A percentile compares a stretch with the other conserved stretches of the same genome.
Evolutionary conservation across 2,797 vertebrate species (phyloP).

Genomic region (Erethizon dorsatum): DNA sequence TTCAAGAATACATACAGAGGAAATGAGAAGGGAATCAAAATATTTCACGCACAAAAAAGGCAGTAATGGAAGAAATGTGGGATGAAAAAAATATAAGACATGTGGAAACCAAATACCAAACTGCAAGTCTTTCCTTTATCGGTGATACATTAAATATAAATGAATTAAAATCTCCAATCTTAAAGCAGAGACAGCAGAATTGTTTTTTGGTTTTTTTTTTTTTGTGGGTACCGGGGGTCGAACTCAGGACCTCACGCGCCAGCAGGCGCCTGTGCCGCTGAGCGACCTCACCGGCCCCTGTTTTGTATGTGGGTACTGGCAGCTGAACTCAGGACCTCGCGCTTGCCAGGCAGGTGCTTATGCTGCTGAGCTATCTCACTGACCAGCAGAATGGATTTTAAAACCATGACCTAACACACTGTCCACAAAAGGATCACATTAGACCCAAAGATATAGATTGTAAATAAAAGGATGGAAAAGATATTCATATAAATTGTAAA

Average conservation of each 20-base stretch:
- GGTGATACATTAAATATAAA: slow-evolving; percentile 49
- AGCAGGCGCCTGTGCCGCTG: too few relatives aligned
- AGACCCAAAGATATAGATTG: slow-evolving; percentile 32
- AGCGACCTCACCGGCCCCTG: too few relatives aligned
- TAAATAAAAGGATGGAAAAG: slow-evolving; percentile 18
- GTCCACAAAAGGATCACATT: not conserved
- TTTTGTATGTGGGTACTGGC: too few relatives aligned
- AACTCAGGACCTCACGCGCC: too few relatives aligned
- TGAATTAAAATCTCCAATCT: slow-evolving; percentile 29
- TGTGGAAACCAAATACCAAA: slow-evolving; percentile 46
- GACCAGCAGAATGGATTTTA: not conserved
- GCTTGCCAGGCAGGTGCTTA: too few relatives aligned
- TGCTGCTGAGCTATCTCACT: too few relatives aligned
- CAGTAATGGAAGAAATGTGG: not conserved
- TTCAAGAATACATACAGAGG: slow-evolving; percentile 35
- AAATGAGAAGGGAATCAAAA: slow-evolving; percentile 50
- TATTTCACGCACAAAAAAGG: slow-evolving; percentile 44
- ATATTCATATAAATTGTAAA: slow-evolving; percentile 27
- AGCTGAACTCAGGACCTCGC: too few relatives aligned
- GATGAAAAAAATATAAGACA: not conserved
- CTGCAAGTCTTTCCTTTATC: slow-evolving; percentile 17
- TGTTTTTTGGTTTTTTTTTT: too few relatives aligned
- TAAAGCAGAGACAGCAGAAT: slow-evolving; percentile 4
- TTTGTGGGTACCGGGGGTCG: too few relatives aligned
- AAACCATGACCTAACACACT: not conserved